phyloP scores from a whole-genome alignment of 2,113 vertebrate genomes.

The Nipponia nippon region DNA sequence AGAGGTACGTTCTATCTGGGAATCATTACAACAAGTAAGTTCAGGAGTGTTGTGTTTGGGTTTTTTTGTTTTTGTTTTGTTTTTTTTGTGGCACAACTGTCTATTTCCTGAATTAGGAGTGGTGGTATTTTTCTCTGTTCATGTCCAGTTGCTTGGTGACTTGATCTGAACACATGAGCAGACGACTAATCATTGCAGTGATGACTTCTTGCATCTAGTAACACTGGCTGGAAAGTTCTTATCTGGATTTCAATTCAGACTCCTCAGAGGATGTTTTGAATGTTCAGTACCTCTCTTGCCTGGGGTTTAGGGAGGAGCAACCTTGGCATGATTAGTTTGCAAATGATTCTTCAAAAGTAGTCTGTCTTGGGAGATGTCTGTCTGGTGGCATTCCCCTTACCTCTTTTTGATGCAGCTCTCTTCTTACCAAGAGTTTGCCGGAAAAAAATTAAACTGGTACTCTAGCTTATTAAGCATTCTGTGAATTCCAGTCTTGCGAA shows the following conservation, averaged over 20 bases:
- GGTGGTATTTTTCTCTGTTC: not conserved
- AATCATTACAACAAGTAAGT: conserved; percentile 77
- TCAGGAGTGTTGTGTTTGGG: not conserved
- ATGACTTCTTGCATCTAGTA: not conserved
- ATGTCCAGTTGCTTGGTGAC: not conserved
- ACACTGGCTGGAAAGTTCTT: not conserved
- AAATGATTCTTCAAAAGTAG: not conserved
- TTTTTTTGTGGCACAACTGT: not conserved
- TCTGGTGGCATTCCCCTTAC: not conserved
- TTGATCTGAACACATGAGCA: not conserved
- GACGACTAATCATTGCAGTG: not conserved
- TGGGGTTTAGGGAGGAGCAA: not conserved
- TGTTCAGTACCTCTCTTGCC: not conserved
- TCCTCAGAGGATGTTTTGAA: not conserved
- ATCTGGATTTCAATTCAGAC: not conserved
- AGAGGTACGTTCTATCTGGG: conserved; percentile 68
- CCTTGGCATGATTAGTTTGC: not conserved
- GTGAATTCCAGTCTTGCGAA: not conserved
- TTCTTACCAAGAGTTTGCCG: not conserved
- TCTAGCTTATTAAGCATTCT: not conserved
- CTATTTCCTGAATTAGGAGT: not conserved
- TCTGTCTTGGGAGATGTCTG: not conserved
- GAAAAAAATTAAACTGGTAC: not conserved
- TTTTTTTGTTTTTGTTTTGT: not conserved
- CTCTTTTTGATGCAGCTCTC: not conserved